Evolutionary conservation across 2,888 invertebrate species (phyloP).

Genomic region (Mythimna lalbum): DNA sequence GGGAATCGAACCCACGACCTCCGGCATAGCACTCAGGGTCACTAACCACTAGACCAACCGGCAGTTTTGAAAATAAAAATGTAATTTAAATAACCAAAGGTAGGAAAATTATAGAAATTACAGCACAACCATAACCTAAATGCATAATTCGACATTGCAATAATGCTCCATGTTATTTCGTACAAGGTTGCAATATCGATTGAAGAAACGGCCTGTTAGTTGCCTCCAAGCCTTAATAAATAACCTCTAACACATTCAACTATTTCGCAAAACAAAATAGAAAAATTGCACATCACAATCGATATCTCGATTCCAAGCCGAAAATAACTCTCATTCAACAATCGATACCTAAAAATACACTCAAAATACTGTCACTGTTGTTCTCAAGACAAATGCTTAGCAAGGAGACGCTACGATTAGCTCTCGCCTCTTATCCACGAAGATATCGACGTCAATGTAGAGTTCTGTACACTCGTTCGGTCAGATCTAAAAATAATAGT

Average conservation of each 20-base stretch:
- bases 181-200: slow-evolving; percentile 82
- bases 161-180: slow-evolving; percentile 64
- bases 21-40: too few relatives aligned
- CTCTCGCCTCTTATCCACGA: slow-evolving; percentile 19
- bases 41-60: too few relatives aligned
- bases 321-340: slow-evolving; percentile 58
- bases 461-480: slow-evolving; percentile 44
- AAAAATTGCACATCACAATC: slow-evolving; percentile 36
- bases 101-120: slow-evolving; percentile 1
- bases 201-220: slow-evolving; percentile 58
- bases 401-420: slow-evolving; percentile 43
- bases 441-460: slow-evolving; percentile 66
- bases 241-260: slow-evolving; percentile 44
- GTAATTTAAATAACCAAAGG: slow-evolving; percentile 10
- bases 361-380: slow-evolving; percentile 42
- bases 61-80: slow-evolving; percentile 11
- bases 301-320: slow-evolving; percentile 29
- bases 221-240: slow-evolving; percentile 42
- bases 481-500: slow-evolving; percentile 85
- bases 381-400: slow-evolving; percentile 32
- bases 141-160: slow-evolving; percentile 66
- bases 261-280: slow-evolving; percentile 43
- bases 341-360: slow-evolving; percentile 57
- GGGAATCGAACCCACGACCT: too few relatives aligned
- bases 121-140: slow-evolving; percentile 45